Percentiles rank a stretch among this genome's conserved stretches.
Conservation (phyloP, 2,113 vertebrate species). For the Fulica atra region DNA sequence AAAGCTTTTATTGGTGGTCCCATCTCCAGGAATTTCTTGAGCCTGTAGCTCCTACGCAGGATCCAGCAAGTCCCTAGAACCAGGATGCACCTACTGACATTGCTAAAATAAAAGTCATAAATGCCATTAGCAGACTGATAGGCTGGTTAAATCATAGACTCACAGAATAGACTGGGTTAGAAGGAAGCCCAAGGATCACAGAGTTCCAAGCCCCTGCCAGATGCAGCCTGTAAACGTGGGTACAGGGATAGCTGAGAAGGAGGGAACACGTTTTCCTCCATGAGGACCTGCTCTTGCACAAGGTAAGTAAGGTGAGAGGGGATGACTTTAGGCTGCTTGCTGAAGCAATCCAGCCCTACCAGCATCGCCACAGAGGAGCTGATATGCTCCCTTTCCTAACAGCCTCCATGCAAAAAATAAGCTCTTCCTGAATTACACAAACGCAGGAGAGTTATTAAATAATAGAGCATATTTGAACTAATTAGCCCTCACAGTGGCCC, state of each 20-base stretch:
- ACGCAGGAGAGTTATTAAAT: neutral
- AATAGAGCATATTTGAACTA: neutral
- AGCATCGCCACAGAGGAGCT: neutral
- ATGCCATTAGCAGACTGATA: neutral
- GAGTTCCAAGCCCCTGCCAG: too few relatives aligned
- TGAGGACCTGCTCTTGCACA: neutral
- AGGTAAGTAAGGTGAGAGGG: neutral
- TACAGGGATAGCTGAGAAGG: neutral
- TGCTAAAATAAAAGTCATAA: neutral
- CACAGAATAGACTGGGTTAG: too few relatives aligned
- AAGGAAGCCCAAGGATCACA: too few relatives aligned
- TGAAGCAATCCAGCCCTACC: neutral
- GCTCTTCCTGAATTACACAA: neutral
- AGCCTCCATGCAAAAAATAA: neutral
- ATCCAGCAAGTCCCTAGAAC: neutral
- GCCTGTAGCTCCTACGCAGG: neutral
- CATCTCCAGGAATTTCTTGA: constrained; percentile 33
- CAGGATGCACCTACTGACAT: rapidly evolving
- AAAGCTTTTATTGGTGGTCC: constrained; percentile 25
- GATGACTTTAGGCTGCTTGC: neutral
- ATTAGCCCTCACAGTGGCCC: neutral
- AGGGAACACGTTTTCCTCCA: rapidly evolving
- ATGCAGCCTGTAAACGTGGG: rapidly evolving
- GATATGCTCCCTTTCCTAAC: neutral
- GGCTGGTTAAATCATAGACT: too few relatives aligned